phyloP scores from a whole-genome alignment of 1,140 invertebrate genomes.

The Chrysopa pallens region DNA sequence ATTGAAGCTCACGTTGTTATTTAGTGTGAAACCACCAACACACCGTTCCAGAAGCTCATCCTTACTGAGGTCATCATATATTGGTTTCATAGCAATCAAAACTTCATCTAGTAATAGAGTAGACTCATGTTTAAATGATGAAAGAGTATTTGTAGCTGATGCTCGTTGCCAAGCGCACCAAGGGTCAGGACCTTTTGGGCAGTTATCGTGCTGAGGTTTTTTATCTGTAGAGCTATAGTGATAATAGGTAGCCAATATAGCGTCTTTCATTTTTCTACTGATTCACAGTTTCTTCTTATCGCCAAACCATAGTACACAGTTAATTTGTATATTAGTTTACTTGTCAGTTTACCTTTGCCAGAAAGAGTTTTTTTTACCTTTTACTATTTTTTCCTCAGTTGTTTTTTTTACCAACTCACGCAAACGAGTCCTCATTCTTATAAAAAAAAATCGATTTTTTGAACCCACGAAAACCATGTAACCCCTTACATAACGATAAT shows the following conservation, averaged over 20 bases:
- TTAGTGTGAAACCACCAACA: constrained; percentile 6
- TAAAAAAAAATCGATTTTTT: too few relatives aligned
- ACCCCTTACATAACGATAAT: too few relatives aligned
- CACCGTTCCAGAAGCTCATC: too few relatives aligned
- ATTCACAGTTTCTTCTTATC: constrained; percentile 9
- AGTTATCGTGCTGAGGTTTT: too few relatives aligned
- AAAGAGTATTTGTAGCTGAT: constrained; percentile 6
- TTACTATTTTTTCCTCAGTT: too few relatives aligned
- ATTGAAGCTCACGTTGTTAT: constrained; percentile 6
- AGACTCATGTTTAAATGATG: constrained; percentile 6
- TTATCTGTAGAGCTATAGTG: constrained; percentile 17
- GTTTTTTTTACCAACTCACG: too few relatives aligned
- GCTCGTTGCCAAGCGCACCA: constrained; percentile 13
- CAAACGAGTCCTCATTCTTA: too few relatives aligned
- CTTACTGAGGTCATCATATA: constrained; percentile 10
- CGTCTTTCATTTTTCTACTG: constrained; percentile 15
- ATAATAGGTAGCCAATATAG: constrained; percentile 16
- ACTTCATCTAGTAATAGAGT: constrained; percentile 5
- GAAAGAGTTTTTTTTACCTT: too few relatives aligned
- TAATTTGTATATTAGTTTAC: constrained; percentile 7
- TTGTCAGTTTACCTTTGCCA: constrained; percentile 9
- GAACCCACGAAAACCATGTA: too few relatives aligned
- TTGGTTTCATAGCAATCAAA: constrained; percentile 7
- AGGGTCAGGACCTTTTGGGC: constrained; percentile 9
- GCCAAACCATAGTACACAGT: constrained; percentile 9